phyloP scores from a whole-genome alignment of 2,797 vertebrate species.

The Pangasius mekongensis region DNA sequence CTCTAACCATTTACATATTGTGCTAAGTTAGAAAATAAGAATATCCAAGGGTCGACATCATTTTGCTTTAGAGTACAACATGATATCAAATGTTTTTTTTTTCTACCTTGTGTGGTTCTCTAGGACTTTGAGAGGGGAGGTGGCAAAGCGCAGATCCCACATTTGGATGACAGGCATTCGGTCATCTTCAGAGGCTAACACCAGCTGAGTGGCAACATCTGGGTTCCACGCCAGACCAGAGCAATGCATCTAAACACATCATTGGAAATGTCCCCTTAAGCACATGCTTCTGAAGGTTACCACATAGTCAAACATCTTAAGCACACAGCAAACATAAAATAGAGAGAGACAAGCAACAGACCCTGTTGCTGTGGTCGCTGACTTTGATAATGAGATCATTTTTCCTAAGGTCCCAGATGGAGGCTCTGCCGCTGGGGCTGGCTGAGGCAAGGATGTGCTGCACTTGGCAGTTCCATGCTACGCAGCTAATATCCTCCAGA shows the following conservation, averaged over 20 bases:
- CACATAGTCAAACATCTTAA: background rate
- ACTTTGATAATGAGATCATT: slow-evolving; percentile 99
- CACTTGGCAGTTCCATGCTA: slow-evolving; percentile 95
- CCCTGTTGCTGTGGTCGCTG: slow-evolving; percentile 97
- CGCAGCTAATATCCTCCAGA: slow-evolving; percentile 92
- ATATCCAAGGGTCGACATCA: background rate
- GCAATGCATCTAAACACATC: slow-evolving; percentile 88
- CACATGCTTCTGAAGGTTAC: background rate
- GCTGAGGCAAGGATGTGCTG: slow-evolving; percentile 97
- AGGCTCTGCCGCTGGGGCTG: slow-evolving; percentile 89
- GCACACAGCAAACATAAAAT: background rate
- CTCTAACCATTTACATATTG: background rate
- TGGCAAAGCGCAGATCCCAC: slow-evolving; percentile 98
- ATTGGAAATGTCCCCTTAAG: background rate
- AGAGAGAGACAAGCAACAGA: slow-evolving; percentile 64
- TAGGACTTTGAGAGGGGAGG: slow-evolving; percentile 93
- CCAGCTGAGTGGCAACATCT: slow-evolving; percentile 95
- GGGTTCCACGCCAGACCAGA: slow-evolving; percentile 97
- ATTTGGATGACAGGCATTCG: slow-evolving; percentile 95
- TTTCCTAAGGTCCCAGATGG: slow-evolving; percentile 96
- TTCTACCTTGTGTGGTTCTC: slow-evolving; percentile 92
- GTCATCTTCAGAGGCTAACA: slow-evolving; percentile 93
- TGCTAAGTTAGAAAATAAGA: background rate
- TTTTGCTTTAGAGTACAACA: background rate
- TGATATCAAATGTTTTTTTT: background rate